Conservation (phyloP, 92 coral and sea anemone genomes). For the Phenganax subtilis region DNA sequence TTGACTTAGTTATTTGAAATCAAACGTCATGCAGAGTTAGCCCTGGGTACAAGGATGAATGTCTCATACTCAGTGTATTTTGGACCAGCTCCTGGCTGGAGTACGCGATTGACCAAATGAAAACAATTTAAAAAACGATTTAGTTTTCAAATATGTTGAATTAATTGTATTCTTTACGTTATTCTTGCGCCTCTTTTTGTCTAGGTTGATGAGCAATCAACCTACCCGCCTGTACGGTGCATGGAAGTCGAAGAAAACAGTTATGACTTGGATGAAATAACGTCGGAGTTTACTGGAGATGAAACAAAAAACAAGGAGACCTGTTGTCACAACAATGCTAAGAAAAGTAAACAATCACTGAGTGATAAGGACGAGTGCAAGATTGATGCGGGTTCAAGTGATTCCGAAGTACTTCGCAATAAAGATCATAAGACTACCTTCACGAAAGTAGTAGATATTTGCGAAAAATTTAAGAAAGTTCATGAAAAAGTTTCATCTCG, state of each 20-base stretch:
- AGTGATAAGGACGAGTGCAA: neutral
- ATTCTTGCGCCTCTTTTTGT: neutral
- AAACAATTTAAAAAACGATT: no score
- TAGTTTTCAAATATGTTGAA: no score
- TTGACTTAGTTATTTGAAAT: no score
- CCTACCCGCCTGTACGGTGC: neutral
- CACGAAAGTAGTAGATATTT: constrained; percentile 19
- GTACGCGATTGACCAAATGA: no score
- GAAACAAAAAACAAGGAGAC: constrained; percentile 10
- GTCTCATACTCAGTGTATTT: no score
- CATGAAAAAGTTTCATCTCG: neutral
- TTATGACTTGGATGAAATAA: constrained; percentile 66
- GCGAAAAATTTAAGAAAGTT: constrained; percentile 5
- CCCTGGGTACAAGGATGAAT: no score
- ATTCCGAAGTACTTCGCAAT: neutral
- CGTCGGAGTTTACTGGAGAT: constrained; percentile 70
- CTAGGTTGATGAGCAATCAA: constrained; percentile 16
- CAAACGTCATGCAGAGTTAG: no score
- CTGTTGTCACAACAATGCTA: neutral
- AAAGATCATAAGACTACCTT: constrained; percentile 7
- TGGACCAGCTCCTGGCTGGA: no score
- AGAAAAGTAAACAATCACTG: neutral
- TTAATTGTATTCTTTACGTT: neutral
- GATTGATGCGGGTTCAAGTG: constrained; percentile 9
- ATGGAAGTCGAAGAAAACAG: constrained; percentile 44